Evolutionary conservation across 2,113 vertebrate species (phyloP).

Genomic region (Catagonus wagneri): DNA sequence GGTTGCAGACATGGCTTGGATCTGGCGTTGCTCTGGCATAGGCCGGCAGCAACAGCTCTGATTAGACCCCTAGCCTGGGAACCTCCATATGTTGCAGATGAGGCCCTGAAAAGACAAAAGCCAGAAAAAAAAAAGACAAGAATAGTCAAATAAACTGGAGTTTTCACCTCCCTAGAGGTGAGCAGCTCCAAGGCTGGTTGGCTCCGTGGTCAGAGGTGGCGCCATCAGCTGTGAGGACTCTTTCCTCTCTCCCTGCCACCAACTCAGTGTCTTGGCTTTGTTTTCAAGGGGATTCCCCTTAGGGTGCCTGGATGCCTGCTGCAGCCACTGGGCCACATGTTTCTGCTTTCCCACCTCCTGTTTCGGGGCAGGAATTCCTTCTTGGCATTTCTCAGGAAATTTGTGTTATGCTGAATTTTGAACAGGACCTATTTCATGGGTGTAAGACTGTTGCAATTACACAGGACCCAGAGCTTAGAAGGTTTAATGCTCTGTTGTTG

Average conservation of each 20-base stretch:
- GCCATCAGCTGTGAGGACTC: no score
- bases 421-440: not conserved
- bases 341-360: not conserved
- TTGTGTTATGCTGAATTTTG: not conserved
- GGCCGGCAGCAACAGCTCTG: no score
- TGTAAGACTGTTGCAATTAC: not conserved
- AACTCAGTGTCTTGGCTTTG: not conserved
- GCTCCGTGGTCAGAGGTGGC: not conserved
- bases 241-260: not conserved
- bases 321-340: not conserved
- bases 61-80: no score
- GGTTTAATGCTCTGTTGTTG: not conserved
- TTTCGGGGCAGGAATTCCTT: not conserved
- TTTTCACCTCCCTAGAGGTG: not conserved
- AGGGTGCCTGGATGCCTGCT: not conserved
- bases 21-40: no score
- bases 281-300: not conserved
- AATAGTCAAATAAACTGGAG: not conserved
- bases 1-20: no score
- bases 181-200: not conserved
- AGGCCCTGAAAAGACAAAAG: no score
- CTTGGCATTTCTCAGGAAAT: not conserved
- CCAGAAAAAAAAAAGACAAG: no score
- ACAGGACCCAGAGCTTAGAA: not conserved
- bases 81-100: no score